Evolutionary conservation across 2,888 invertebrate genomes (phyloP).

Genomic region (Lasioglossum leucozonium): DNA sequence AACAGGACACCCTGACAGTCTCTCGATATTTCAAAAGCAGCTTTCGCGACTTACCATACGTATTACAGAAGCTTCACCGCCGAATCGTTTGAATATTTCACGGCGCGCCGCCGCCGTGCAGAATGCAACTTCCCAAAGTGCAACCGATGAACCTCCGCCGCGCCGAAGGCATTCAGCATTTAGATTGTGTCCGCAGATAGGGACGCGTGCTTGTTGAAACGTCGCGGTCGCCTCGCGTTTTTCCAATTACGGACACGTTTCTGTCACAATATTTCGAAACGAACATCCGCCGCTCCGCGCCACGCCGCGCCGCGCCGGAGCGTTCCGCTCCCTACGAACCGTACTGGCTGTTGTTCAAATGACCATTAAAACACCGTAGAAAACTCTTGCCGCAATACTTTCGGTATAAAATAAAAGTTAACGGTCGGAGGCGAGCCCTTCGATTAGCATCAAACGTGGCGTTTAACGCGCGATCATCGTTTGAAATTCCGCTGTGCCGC

Average conservation of each 20-base stretch:
- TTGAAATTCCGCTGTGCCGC: constrained; percentile 19
- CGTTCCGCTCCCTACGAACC: neutral
- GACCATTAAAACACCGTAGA: neutral
- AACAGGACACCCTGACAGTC: neutral
- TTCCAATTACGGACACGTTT: neutral
- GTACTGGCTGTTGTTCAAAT: neutral
- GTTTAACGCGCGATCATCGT: constrained; percentile 9
- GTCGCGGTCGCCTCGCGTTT: neutral
- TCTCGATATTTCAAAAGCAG: neutral
- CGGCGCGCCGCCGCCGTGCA: neutral
- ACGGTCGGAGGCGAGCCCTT: neutral
- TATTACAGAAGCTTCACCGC: neutral
- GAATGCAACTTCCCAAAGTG: neutral
- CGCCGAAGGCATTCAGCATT: neutral
- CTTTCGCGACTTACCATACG: neutral
- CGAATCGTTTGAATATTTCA: neutral
- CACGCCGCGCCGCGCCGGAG: neutral
- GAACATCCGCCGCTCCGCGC: neutral
- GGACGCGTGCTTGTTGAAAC: neutral
- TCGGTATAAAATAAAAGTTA: constrained; percentile 13
- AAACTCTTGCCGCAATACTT: neutral
- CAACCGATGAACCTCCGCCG: neutral
- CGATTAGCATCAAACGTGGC: constrained; percentile 21
- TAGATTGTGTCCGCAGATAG: neutral
- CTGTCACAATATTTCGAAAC: neutral